Percentiles rank a stretch among this genome's conserved stretches.
Evolutionary conservation across 2,113 vertebrate genomes (phyloP).

Genomic region (Elachura formosa): DNA sequence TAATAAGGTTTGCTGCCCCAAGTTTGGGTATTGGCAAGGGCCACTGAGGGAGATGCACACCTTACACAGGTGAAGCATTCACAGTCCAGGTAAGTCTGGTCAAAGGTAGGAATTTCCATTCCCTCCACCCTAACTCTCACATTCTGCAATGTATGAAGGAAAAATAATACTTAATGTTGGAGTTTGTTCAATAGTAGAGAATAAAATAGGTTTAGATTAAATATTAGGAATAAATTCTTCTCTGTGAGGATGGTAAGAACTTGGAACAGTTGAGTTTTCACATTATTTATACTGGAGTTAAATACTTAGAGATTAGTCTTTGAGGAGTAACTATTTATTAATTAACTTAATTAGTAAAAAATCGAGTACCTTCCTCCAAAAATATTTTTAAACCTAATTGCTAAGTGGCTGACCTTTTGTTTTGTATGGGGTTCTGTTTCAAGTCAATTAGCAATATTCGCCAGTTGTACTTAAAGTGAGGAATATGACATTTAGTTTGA

Average conservation of each 20-base stretch:
- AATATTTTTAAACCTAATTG: not conserved
- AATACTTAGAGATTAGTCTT: not conserved
- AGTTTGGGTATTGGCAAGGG: not conserved
- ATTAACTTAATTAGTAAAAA: not conserved
- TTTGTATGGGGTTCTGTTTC: not conserved
- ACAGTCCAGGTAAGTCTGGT: not conserved
- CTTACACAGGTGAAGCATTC: accelerated
- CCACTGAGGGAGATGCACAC: too few relatives aligned
- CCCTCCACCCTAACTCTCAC: not conserved
- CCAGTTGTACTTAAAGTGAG: not conserved
- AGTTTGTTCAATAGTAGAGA: accelerated
- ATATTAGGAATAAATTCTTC: not conserved
- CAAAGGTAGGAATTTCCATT: not conserved
- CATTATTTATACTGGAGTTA: not conserved
- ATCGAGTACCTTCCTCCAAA: not conserved
- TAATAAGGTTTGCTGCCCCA: accelerated
- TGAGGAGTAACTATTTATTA: not conserved
- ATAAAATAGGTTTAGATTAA: not conserved
- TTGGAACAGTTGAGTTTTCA: not conserved
- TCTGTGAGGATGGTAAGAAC: not conserved
- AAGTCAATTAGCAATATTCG: not conserved
- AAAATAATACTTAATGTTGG: not conserved
- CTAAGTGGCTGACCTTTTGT: not conserved
- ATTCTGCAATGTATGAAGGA: not conserved
- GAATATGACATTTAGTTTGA: not conserved